Conservation (phyloP, 2,797 vertebrate genomes). For the Spinus olivaceus region DNA sequence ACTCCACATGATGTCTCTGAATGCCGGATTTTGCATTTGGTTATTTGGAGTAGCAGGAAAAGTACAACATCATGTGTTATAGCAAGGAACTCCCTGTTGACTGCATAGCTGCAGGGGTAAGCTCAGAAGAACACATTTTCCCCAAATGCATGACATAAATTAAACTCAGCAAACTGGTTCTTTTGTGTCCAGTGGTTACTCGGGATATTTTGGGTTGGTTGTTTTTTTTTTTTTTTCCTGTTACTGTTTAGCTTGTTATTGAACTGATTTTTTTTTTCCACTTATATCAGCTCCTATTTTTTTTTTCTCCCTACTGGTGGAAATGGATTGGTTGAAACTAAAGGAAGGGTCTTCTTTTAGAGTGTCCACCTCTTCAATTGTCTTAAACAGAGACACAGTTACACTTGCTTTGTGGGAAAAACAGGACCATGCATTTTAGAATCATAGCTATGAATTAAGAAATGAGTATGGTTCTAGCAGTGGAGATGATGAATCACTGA, state of each 20-base stretch:
- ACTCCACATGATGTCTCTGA: background rate
- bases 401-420: background rate
- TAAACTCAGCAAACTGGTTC: background rate
- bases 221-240: background rate
- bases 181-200: background rate
- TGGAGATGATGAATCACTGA: background rate
- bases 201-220: no score
- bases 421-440: background rate
- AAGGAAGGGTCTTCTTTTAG: background rate
- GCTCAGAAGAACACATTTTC: background rate
- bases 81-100: constrained; percentile 7
- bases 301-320: background rate
- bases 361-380: background rate
- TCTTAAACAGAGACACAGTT: background rate
- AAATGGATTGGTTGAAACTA: background rate
- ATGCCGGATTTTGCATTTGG: background rate
- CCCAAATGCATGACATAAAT: background rate
- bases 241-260: background rate
- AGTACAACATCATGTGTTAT: background rate
- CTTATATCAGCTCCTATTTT: background rate
- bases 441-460: background rate
- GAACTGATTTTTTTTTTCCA: background rate
- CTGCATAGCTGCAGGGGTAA: background rate
- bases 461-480: background rate
- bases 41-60: background rate